Percentiles rank a stretch among this genome's conserved stretches.
These are phyloP conservation scores for Pipistrellus kuhlii DNA, from an alignment of 2,797 vertebrate genomes.

Conservation along the genomic window DNA sequence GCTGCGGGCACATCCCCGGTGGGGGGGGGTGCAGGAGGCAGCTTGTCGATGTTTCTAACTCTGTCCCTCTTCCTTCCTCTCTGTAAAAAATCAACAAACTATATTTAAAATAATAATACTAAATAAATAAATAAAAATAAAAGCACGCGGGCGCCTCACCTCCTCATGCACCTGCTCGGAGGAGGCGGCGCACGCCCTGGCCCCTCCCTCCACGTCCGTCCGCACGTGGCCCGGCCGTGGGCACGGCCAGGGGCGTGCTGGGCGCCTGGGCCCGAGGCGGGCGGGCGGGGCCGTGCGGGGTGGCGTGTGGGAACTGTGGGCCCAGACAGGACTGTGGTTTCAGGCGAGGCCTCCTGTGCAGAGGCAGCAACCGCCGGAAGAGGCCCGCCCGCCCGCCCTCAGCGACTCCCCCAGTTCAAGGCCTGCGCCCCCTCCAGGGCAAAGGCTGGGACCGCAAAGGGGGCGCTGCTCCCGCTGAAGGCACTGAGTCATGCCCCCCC, in stretches of 20 bases:
- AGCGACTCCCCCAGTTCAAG: not conserved
- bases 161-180: slow-evolving; percentile 85
- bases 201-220: slow-evolving; percentile 86
- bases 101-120: too few relatives aligned
- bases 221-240: slow-evolving; percentile 88
- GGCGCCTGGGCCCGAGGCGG: slow-evolving; percentile 88
- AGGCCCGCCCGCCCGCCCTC: not conserved
- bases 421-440: too few relatives aligned
- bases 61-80: too few relatives aligned
- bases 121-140: too few relatives aligned
- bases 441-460: too few relatives aligned
- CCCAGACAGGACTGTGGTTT: not conserved
- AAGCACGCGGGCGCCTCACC: slow-evolving; percentile 86
- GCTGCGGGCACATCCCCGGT: too few relatives aligned
- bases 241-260: slow-evolving; percentile 84
- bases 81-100: too few relatives aligned
- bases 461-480: too few relatives aligned
- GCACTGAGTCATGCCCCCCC: too few relatives aligned
- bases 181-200: slow-evolving; percentile 62
- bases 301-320: not conserved
- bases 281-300: too few relatives aligned
- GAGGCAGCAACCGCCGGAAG: not conserved
- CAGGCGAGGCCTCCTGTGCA: not conserved
- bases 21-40: too few relatives aligned
- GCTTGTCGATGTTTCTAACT: too few relatives aligned